These are phyloP conservation scores for Mythimna loreyi DNA, from an alignment of 2,888 invertebrate genomes.

Conservation along the genomic window DNA sequence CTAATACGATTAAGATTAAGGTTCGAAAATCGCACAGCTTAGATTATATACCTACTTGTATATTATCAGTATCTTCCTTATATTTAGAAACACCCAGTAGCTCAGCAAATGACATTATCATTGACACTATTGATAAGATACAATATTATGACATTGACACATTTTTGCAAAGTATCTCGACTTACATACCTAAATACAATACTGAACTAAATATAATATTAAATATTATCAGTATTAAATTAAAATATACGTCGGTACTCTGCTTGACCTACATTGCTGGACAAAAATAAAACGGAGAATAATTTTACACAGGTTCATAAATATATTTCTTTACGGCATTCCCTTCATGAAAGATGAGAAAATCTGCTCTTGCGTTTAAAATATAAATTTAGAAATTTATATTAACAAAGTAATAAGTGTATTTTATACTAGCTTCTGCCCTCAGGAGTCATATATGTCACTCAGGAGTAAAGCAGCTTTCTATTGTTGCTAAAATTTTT, in stretches of 20 bases:
- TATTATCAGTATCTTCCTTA: conserved; percentile 43
- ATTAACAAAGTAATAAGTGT: neutral
- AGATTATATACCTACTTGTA: conserved; percentile 7
- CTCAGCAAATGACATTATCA: conserved; percentile 64
- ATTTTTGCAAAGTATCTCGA: conserved; percentile 67
- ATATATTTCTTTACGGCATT: conserved; percentile 59
- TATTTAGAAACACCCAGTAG: conserved; percentile 46
- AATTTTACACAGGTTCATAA: conserved; percentile 56
- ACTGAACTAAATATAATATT: conserved; percentile 18
- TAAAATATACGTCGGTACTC: conserved; percentile 48
- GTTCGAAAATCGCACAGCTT: neutral
- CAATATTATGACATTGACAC: conserved; percentile 74
- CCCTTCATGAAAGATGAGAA: conserved; percentile 38
- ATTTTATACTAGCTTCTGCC: too few relatives aligned
- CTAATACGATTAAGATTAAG: neutral
- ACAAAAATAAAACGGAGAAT: conserved; percentile 61
- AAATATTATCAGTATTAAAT: conserved; percentile 58
- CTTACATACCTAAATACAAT: conserved; percentile 42
- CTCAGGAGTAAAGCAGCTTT: too few relatives aligned
- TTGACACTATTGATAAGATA: conserved; percentile 75
- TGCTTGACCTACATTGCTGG: conserved; percentile 56
- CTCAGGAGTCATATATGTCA: too few relatives aligned
- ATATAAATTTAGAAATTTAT: neutral
- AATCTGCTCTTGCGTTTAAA: conserved; percentile 23
- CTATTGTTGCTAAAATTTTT: too few relatives aligned